These are phyloP conservation scores for Conus canariensis DNA, from an alignment of 2,888 invertebrate genomes.

Conservation along the genomic window DNA sequence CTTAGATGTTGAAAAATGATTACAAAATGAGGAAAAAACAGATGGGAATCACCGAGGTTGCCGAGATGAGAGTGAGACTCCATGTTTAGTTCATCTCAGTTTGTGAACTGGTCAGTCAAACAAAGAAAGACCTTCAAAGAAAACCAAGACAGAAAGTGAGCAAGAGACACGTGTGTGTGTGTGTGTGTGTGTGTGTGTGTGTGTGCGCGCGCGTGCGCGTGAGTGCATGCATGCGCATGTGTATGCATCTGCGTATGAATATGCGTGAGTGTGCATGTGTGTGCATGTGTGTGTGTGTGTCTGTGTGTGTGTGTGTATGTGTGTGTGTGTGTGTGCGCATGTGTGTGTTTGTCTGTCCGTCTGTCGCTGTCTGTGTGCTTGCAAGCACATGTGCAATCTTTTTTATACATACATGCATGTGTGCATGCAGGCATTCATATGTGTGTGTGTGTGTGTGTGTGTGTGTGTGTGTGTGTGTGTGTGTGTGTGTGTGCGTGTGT, in stretches of 20 bases:
- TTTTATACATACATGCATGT: background rate
- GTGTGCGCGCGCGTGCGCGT: too few relatives aligned
- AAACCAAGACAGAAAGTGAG: too few relatives aligned
- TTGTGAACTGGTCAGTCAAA: too few relatives aligned
- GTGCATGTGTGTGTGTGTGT: background rate
- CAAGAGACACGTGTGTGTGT: too few relatives aligned
- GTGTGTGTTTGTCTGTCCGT: background rate
- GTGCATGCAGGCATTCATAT: background rate
- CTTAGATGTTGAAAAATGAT: too few relatives aligned
- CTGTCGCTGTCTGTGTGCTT: background rate
- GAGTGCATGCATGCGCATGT: background rate
- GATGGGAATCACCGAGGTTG: too few relatives aligned
- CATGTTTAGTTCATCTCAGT: too few relatives aligned
- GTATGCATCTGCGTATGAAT: background rate
- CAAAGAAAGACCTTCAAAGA: too few relatives aligned
- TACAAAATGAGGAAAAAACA: too few relatives aligned
- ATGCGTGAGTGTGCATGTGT: background rate
- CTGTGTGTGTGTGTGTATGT: background rate
- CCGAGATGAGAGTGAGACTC: too few relatives aligned
- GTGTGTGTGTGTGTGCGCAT: background rate
- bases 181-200: too few relatives aligned
- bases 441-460: conserved; percentile 7
- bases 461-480: background rate
- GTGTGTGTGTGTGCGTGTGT: background rate
- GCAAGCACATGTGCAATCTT: background rate